A percentile compares a stretch with the other conserved stretches of the same genome.
These are phyloP conservation scores for Pachyseris speciosa DNA, from an alignment of 64 coral and sea anemone genomes.

Conservation along the genomic window DNA sequence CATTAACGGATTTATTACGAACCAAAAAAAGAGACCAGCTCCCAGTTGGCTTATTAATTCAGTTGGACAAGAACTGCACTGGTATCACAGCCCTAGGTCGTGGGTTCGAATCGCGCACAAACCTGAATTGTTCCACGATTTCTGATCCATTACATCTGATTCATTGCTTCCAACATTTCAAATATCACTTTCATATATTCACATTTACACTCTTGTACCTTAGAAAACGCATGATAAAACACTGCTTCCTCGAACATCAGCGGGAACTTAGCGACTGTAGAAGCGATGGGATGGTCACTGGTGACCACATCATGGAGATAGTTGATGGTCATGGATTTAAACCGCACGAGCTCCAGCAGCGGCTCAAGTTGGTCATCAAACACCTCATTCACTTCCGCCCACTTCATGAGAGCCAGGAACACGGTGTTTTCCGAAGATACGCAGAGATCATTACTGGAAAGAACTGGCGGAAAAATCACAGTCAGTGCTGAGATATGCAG, in stretches of 20 bases:
- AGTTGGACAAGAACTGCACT: no score
- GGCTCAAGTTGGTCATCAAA: constrained; percentile 76
- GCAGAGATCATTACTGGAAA: constrained; percentile 80
- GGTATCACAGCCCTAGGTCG: no score
- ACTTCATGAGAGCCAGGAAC: constrained; percentile 86
- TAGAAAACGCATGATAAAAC: constrained; percentile 92
- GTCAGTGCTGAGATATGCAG: no score
- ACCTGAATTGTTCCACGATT: no score
- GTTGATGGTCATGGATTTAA: constrained; percentile 86
- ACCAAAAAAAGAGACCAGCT: no score
- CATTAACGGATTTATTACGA: no score
- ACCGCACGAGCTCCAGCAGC: constrained; percentile 69
- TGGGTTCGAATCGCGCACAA: no score
- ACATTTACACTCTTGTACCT: constrained; percentile 46
- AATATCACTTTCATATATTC: no score
- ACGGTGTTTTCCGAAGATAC: constrained; percentile 89
- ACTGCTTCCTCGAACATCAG: constrained; percentile 86
- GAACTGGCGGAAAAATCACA: constrained; percentile 49
- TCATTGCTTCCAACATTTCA: no score
- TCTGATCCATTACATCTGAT: no score
- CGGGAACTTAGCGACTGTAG: constrained; percentile 74
- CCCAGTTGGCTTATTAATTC: no score
- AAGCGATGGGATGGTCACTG: constrained; percentile 82
- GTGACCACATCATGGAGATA: constrained; percentile 90
- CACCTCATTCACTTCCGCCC: constrained; percentile 89